Base-by-base conservation (phyloP, 2,113 vertebrate genomes). In the Vicugna pacos region DNA sequence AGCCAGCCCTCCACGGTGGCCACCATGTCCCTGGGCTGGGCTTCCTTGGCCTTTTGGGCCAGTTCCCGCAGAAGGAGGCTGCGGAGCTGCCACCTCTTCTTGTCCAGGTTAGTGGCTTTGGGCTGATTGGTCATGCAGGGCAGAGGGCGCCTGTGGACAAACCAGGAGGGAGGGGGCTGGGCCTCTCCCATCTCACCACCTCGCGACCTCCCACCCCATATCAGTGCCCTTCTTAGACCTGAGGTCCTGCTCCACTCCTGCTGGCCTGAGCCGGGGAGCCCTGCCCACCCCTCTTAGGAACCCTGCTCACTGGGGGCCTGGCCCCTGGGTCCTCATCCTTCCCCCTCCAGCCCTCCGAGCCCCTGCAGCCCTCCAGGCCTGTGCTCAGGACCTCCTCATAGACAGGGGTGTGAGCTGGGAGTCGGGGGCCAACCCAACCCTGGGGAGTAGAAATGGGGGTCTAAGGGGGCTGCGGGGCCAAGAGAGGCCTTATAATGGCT, bases 1-100 rank as follows among this genome's bases (percentile, higher is more conserved):
- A 99, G 93, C 98, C 99, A 99, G 32, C 89, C 95, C 94, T 98
- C 97, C 0, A 73, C 98, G 0, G 69, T 92, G 2, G 90, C 84
- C 72, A 98, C 95, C 98, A 98, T 62, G 76, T 96, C 24, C 72
- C 48, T 1, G 17, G 91, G 11, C 48, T 77, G 0, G 58, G 97
- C n/a, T 46, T 91, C 42, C 56, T 24, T 4, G 83, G 97, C 97
- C 0, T 54, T 73, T 19, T 48, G 50, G 0, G 58, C 56, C 50
- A 97, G 1, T 20, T 76, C 79, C 30, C 82, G 75, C 2, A 99
- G 97, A 8, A 98, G 85, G 7, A 14, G 73, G 2, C 38, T 64
- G 0, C 98, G 98, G 9, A 97, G 84, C 4, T 97, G 62, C n/a
- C 97, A 96, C 13, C 97, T 96, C 56, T 98, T 95, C 76, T 65